These are phyloP conservation scores for Trachelus tabidus DNA, from an alignment of 2,888 invertebrate genomes.

Conservation along the genomic window DNA sequence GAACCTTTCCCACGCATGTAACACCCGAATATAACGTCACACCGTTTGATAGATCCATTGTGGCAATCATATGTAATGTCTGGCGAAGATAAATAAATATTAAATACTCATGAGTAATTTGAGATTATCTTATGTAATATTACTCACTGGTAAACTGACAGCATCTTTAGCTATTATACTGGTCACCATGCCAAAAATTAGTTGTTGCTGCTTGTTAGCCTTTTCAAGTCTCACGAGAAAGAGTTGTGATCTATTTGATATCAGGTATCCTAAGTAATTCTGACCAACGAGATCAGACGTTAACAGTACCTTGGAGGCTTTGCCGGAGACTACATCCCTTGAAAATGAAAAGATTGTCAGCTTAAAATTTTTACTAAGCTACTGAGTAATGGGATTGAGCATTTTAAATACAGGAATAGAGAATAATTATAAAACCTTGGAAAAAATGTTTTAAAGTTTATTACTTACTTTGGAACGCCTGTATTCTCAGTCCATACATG, in stretches of 20 bases:
- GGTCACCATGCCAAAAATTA: slow-evolving; percentile 80
- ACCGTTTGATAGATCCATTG: slow-evolving; percentile 83
- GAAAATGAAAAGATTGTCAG: slow-evolving; percentile 30
- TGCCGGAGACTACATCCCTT: slow-evolving; percentile 68
- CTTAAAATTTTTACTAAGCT: background rate
- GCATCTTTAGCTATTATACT: slow-evolving; percentile 87
- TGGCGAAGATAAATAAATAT: slow-evolving; percentile 52
- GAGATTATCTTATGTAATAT: slow-evolving; percentile 13
- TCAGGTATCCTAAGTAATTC: slow-evolving; percentile 83
- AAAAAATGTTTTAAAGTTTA: background rate
- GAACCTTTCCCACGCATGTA: slow-evolving; percentile 84
- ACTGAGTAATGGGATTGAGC: background rate
- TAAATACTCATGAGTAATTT: background rate
- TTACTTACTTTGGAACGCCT: slow-evolving; percentile 56
- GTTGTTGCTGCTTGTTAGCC: slow-evolving; percentile 73
- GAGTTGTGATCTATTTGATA: slow-evolving; percentile 74
- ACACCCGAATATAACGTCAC: slow-evolving; percentile 87
- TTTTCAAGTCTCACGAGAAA: slow-evolving; percentile 77
- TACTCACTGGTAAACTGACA: slow-evolving; percentile 76
- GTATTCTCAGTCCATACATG: slow-evolving; percentile 87
- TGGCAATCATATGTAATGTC: slow-evolving; percentile 83
- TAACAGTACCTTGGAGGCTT: slow-evolving; percentile 82
- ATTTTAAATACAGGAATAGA: slow-evolving; percentile 13
- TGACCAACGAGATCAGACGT: slow-evolving; percentile 89
- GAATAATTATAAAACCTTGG: background rate